phyloP scores from a whole-genome alignment of 2,113 vertebrate genomes.

The Passer montanus region DNA sequence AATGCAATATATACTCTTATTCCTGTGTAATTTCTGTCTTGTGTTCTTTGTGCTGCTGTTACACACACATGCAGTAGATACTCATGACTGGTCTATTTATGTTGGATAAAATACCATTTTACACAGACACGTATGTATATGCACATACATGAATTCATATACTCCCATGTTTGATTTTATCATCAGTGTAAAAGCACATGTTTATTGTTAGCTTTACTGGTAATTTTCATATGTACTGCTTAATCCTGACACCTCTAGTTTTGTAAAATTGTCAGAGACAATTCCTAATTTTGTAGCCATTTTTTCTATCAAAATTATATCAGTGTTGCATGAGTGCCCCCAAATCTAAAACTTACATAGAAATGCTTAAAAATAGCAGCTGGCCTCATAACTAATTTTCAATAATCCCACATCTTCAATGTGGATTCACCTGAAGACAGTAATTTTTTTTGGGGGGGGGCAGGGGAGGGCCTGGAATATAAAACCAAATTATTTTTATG shows the following conservation, averaged over 20 bases:
- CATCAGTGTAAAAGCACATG: neutral
- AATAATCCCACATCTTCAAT: neutral
- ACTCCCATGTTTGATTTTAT: neutral
- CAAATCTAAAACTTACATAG: neutral
- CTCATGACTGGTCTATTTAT: neutral
- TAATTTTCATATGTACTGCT: neutral
- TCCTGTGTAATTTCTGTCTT: neutral
- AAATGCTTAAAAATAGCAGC: neutral
- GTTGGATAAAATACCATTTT: neutral
- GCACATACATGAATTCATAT: neutral
- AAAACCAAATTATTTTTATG: neutral
- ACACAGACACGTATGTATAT: neutral
- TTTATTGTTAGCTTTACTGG: neutral
- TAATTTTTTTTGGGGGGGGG: neutral
- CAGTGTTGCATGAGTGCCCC: neutral
- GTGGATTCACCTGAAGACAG: neutral
- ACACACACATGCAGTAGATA: neutral
- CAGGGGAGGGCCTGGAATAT: accelerated
- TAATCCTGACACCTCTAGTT: neutral
- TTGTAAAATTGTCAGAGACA: neutral
- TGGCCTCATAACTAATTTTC: neutral
- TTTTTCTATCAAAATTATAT: neutral
- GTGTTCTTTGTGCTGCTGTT: neutral
- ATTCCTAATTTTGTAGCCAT: neutral
- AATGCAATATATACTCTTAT: neutral